Evolutionary conservation across 2,888 invertebrate species (phyloP).

Genomic region (Smittia sp.): DNA sequence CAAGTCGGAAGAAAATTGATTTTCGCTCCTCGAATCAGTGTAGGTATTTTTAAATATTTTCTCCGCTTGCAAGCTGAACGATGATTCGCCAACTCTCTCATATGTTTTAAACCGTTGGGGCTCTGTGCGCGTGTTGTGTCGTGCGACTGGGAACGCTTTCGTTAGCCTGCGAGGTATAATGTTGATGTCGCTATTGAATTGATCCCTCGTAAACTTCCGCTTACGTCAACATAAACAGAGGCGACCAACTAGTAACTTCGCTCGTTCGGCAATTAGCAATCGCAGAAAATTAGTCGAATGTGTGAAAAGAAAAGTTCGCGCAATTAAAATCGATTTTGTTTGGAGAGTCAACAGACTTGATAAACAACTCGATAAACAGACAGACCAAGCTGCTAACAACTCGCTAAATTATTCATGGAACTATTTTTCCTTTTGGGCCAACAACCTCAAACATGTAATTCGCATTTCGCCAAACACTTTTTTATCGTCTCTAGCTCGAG

Average conservation of each 20-base stretch:
- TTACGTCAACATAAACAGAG: constrained; percentile 1
- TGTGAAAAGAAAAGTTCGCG: too few relatives aligned
- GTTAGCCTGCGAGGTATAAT: background rate
- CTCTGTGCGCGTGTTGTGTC: background rate
- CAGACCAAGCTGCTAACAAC: background rate
- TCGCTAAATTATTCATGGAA: background rate
- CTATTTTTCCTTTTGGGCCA: background rate
- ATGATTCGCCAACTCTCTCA: background rate
- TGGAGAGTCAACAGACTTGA: background rate
- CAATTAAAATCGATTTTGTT: too few relatives aligned
- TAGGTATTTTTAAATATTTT: constrained; percentile 8
- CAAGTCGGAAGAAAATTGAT: constrained; percentile 13
- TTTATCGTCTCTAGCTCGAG: background rate
- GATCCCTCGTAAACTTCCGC: background rate
- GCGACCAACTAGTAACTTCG: too few relatives aligned
- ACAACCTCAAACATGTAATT: too few relatives aligned
- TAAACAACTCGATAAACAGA: background rate
- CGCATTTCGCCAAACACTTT: background rate
- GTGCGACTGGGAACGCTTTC: background rate
- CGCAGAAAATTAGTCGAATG: too few relatives aligned
- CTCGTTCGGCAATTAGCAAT: too few relatives aligned
- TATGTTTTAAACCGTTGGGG: background rate
- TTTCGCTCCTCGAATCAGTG: background rate
- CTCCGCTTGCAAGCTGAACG: background rate
- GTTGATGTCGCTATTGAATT: too few relatives aligned